Evolutionary conservation across 2,888 invertebrate genomes (phyloP), one percentile per base, ranked within the genome.

Genomic region (Drosophila pegasa): DNA sequence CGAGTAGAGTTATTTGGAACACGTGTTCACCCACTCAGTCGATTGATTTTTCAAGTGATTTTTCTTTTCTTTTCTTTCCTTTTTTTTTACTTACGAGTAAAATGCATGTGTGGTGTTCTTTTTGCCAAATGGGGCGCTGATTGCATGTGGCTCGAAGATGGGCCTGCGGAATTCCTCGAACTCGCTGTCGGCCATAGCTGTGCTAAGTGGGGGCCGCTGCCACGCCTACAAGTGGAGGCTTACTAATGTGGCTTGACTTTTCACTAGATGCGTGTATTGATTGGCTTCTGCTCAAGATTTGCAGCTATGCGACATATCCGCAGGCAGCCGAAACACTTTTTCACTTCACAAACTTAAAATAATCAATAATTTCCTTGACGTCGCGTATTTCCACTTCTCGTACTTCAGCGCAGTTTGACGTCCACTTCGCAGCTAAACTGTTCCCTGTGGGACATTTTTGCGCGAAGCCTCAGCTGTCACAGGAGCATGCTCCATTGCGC

Each of bases 111-210:
- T 91, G 67, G 87, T 78, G 38, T 82, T 81, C 61, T 82, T 89
- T 73, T 91, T 91, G 54, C 75, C 76, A 27, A 75, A 88, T 8
- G 96, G 96, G 67, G 96, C 96, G 69, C 96, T 95, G 92, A 96
- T 93, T 93, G 95, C 94, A 90, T 97, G 97, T 92, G 95, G 95
- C 80, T 90, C 90, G 69, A 90, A 90, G 57, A 90, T 88, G 74
- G 90, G 90, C 90, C 96, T 95, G 90, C 96, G 95, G 93, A 98
- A 97, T 94, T 98, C 97, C 93, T 98, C 97, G 93, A 97, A 98
- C 93, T 98, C 97, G 92, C 95, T 96, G 94, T 98, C 98, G 90
- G 97, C 97, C 97, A 98, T 98, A 6, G 41, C 68, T 50, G 25
- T 52, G 37, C 16, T 41, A 20, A 43, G 29, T 68, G 75, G 68